Percentiles rank a stretch among this genome's conserved stretches.
Conservation (phyloP, 2,113 vertebrate species). For the Thamnophis sirtalis region DNA sequence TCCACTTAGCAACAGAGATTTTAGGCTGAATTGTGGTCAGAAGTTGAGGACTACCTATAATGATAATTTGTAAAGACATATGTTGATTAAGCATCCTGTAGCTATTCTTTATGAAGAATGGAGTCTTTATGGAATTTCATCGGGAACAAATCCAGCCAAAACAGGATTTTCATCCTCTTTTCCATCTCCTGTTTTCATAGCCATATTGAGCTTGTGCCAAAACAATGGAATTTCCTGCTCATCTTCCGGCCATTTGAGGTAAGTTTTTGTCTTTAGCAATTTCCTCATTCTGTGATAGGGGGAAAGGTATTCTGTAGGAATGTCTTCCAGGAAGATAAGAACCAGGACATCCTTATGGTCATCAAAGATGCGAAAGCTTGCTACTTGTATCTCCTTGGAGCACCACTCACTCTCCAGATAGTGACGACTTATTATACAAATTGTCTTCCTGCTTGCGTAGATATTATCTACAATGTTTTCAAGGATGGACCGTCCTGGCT, state of each 20-base stretch:
- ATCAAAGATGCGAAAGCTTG: conserved; percentile 80
- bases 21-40: not conserved
- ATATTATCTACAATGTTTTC: conserved; percentile 76
- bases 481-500: conserved; percentile 70
- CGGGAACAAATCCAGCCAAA: not conserved
- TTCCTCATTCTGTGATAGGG: conserved; percentile 80
- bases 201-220: conserved; percentile 71
- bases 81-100: not conserved
- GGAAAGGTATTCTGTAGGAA: conserved; percentile 71
- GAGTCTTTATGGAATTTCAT: not conserved
- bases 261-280: conserved; percentile 80
- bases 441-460: conserved; percentile 77
- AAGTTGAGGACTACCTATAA: not conserved
- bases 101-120: not conserved
- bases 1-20: not conserved
- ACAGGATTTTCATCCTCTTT: conserved; percentile 22
- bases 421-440: conserved; percentile 77
- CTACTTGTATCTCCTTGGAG: conserved; percentile 78
- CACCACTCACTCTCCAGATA: conserved; percentile 80
- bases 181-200: conserved; percentile 34
- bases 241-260: conserved; percentile 77
- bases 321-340: conserved; percentile 76
- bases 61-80: not conserved
- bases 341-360: conserved; percentile 79
- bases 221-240: conserved; percentile 72